Base-by-base conservation (phyloP, 1,140 invertebrate species). In the Pseudomyrmex dendroicus region DNA sequence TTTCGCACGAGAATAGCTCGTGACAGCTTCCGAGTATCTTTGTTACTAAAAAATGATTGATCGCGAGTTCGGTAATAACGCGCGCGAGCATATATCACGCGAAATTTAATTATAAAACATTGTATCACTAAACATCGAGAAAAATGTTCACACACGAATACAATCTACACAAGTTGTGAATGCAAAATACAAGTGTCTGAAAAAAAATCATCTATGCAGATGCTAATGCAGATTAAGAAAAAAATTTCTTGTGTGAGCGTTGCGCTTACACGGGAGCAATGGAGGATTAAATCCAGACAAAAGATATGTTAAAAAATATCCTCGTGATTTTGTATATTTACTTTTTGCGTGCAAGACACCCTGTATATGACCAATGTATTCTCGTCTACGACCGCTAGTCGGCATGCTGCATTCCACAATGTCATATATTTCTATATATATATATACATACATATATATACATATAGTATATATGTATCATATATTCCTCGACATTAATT, bases 321-420 rank as follows among this genome's bases (percentile, higher is more conserved):
- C 7, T 48, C 44, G 48, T 15, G 12, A 3, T n/a, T 68, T 17
- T 56, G 25, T 70, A 22, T 12, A 78, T 78, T 15, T 3, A 1
- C 61, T 48, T 72, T 15, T 57, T 10, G 59, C 85, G 67, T 72
- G 82, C 46, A 61, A 84, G 56, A 84, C 82, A 84, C 76, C 76
- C 76, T 80, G 66, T 80, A 80, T 80, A 80, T 80, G 22, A 50
- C 46, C 76, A 80, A 80, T 80, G 66, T 82, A 87, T 78, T 77
- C 73, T 72, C 20, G 20, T 83, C 86, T 88, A 88, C 86, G 78
- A 78, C 56, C 83, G 87, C 87, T 88, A 88, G 17, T 88, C 87
- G 87, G 86, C 87, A 88, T 88, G 87, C 87, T 85, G 78, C 87
- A 88, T 88, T 88, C 87, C 87, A 88, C 67, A 62, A 82, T 15